A percentile compares a stretch with the other conserved stretches of the same genome.
These are phyloP conservation scores for Dasysyrphus albostriatus DNA, from an alignment of 2,888 invertebrate species.

Conservation along the genomic window DNA sequence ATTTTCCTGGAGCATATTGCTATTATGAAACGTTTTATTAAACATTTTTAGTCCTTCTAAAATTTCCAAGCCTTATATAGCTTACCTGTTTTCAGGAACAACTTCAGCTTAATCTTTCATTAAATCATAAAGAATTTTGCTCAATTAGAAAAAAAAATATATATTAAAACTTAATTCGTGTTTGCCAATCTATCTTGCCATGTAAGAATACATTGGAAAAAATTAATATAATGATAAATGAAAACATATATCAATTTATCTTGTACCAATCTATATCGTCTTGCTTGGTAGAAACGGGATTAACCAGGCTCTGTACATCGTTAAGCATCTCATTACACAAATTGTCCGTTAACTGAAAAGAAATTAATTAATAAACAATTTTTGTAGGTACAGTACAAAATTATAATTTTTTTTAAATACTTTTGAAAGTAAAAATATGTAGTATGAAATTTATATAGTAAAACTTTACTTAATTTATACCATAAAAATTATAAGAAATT, in stretches of 20 bases:
- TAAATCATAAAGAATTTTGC: neutral
- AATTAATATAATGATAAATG: constrained; percentile 55
- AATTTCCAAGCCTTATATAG: neutral
- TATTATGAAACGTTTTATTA: no score
- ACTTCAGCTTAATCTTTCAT: neutral
- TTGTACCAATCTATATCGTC: constrained; percentile 84
- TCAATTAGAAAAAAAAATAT: constrained; percentile 27
- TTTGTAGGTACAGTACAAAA: neutral
- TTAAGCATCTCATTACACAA: constrained; percentile 94
- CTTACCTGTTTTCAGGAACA: neutral
- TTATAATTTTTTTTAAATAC: neutral
- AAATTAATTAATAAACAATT: constrained; percentile 61
- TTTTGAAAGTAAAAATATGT: neutral
- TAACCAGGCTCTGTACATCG: constrained; percentile 95
- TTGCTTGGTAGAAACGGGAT: constrained; percentile 93
- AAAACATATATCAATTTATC: constrained; percentile 80
- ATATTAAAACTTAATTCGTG: constrained; percentile 47
- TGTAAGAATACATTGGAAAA: constrained; percentile 66
- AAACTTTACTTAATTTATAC: no score
- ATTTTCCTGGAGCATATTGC: no score
- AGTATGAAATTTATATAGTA: no score
- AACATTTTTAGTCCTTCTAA: no score
- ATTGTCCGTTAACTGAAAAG: constrained; percentile 91
- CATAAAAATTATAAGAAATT: no score
- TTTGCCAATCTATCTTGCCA: constrained; percentile 66